These are phyloP conservation scores for Eumacrocentrus americanus DNA, from an alignment of 2,888 invertebrate species.

Conservation along the genomic window DNA sequence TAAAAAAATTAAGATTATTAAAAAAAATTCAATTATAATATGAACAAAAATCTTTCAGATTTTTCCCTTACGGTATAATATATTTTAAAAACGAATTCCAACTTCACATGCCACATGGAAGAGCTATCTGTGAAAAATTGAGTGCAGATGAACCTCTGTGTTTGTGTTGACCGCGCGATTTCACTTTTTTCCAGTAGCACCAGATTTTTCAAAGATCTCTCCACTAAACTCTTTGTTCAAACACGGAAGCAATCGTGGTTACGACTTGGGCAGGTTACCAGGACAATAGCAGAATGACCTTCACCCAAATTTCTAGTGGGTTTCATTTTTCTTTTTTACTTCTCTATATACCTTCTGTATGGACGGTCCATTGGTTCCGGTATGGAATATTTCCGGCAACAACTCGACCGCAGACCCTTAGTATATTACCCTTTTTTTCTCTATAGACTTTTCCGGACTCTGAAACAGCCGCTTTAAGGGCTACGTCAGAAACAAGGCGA, in stretches of 20 bases:
- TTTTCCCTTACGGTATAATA: too few species aligned
- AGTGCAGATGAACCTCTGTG: too few species aligned
- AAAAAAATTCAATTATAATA: not conserved
- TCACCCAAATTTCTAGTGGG: conserved; percentile 40
- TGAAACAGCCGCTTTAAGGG: not conserved
- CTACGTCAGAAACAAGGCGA: not conserved
- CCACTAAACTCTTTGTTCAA: not conserved
- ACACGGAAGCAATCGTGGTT: conserved; percentile 32
- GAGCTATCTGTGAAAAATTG: too few species aligned
- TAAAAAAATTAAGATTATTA: not conserved
- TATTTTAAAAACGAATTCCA: too few species aligned
- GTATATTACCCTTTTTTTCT: conserved; percentile 20
- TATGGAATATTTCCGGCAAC: conserved; percentile 48
- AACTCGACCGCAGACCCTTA: conserved; percentile 49
- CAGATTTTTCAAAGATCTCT: not conserved
- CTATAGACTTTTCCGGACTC: not conserved
- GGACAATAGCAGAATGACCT: conserved; percentile 19
- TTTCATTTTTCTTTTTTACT: conserved; percentile 26
- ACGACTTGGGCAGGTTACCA: conserved; percentile 1
- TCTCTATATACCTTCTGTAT: conserved; percentile 20
- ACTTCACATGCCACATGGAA: too few species aligned
- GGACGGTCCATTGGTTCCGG: conserved; percentile 30
- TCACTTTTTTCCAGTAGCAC: not conserved
- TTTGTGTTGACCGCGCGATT: too few species aligned
- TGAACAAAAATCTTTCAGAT: conserved; percentile 16